Percentiles rank a stretch among this genome's conserved stretches.
phyloP scores from a whole-genome alignment of 37 sponge, comb jelly and placozoan species.

The Axinella damicornis region DNA sequence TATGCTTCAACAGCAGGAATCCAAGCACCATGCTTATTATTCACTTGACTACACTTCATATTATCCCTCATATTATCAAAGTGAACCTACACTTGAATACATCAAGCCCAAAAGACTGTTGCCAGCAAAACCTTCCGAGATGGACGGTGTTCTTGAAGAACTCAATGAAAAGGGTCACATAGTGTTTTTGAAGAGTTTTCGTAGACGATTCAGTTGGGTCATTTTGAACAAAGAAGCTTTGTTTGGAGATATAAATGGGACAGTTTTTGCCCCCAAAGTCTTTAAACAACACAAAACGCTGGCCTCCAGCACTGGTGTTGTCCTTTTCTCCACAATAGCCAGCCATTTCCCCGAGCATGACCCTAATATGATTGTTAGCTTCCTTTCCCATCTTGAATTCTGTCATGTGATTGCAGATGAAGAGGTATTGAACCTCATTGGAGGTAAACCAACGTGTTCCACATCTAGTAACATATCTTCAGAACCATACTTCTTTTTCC shows the following conservation, averaged over 20 bases:
- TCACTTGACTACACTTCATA: too few species aligned
- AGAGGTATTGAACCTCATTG: not conserved
- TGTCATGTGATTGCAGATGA: slow-evolving; percentile 14
- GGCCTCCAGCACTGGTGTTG: slow-evolving; percentile 7
- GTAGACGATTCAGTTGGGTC: not conserved
- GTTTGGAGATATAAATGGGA: slow-evolving; percentile 3
- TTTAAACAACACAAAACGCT: not conserved
- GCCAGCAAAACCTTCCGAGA: not conserved
- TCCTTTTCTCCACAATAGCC: not conserved
- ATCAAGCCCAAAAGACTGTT: not conserved
- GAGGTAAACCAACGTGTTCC: too few species aligned
- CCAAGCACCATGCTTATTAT: too few species aligned
- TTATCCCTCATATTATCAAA: too few species aligned
- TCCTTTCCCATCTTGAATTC: slow-evolving; percentile 21
- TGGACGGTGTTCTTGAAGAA: not conserved
- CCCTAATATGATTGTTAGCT: slow-evolving; percentile 11
- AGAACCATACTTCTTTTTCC: slow-evolving; percentile 27
- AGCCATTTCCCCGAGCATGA: slow-evolving; percentile 13
- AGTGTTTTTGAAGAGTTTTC: not conserved
- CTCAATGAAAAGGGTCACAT: slow-evolving; percentile 5
- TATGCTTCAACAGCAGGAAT: too few species aligned
- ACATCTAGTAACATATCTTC: not conserved
- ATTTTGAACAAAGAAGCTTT: not conserved
- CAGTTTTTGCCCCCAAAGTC: slow-evolving; percentile 7
- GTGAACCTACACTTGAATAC: too few species aligned